A percentile compares a stretch with the other conserved stretches of the same genome.
These are phyloP conservation scores for Odontophorus gujanensis DNA, from an alignment of 2,113 vertebrate species.

Conservation along the genomic window DNA sequence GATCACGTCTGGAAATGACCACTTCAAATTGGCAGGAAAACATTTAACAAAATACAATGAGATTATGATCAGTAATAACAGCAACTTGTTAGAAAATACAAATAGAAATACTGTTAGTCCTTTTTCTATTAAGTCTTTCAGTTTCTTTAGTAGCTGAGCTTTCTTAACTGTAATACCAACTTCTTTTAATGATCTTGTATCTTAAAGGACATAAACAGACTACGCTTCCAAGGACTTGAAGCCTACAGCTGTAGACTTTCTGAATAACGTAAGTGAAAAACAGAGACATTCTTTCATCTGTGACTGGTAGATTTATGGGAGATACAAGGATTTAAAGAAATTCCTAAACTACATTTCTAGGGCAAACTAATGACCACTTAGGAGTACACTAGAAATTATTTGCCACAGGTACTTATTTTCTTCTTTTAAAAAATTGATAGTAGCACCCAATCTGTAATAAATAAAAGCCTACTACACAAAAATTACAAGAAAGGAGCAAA, in stretches of 20 bases:
- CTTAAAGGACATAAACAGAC: background rate
- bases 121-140: background rate
- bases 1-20: background rate
- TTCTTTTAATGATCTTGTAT: background rate
- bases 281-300: background rate
- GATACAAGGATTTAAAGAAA: background rate
- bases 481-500: background rate
- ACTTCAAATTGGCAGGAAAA: background rate
- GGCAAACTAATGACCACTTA: background rate
- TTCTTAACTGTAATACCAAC: background rate
- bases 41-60: background rate
- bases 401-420: background rate
- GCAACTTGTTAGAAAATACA: background rate
- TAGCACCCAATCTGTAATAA: background rate
- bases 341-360: background rate
- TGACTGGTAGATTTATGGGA: background rate
- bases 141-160: background rate
- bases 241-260: background rate
- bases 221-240: background rate
- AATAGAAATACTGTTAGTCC: too few relatives aligned
- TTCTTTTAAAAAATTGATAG: background rate
- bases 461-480: background rate
- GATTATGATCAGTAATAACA: background rate
- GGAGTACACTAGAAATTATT: background rate
- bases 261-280: background rate